These are phyloP conservation scores for Caenorhabditis uteleia DNA, from an alignment of 2,888 invertebrate genomes.

Conservation along the genomic window DNA sequence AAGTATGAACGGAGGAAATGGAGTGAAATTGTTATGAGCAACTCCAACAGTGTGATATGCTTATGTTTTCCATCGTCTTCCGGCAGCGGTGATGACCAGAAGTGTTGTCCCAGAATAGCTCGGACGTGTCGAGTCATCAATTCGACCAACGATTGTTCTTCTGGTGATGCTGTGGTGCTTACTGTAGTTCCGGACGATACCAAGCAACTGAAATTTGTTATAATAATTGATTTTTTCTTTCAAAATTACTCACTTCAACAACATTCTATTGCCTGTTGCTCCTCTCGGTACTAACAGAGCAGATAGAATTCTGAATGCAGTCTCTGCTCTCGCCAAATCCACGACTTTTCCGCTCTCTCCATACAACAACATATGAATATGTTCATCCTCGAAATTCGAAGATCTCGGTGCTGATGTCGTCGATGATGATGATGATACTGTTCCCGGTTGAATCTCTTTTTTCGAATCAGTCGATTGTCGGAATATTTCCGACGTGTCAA, in stretches of 20 bases:
- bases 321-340: conserved; percentile 60
- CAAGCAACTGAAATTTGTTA: conserved; percentile 47
- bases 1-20: conserved; percentile 84
- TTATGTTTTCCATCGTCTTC: conserved; percentile 76
- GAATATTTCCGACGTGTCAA: conserved; percentile 51
- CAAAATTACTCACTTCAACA: conserved; percentile 49
- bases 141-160: conserved; percentile 72
- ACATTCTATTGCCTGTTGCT: conserved; percentile 54
- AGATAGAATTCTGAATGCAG: conserved; percentile 64
- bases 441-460: conserved; percentile 30
- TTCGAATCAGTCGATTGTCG: conserved; percentile 41
- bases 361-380: conserved; percentile 81
- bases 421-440: conserved; percentile 24
- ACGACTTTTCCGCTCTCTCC: conserved; percentile 61
- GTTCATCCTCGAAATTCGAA: conserved; percentile 77
- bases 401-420: conserved; percentile 6
- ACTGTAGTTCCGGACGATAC: conserved; percentile 58
- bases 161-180: conserved; percentile 12
- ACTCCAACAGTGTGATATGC: conserved; percentile 80
- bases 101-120: conserved; percentile 78
- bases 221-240: background rate
- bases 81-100: conserved; percentile 54
- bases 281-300: conserved; percentile 55
- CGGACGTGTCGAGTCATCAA: conserved; percentile 81
- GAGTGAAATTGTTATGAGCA: conserved; percentile 75